These are phyloP conservation scores for Heterodera schachtii DNA, from an alignment of 1,140 invertebrate species.

Conservation along the genomic window DNA sequence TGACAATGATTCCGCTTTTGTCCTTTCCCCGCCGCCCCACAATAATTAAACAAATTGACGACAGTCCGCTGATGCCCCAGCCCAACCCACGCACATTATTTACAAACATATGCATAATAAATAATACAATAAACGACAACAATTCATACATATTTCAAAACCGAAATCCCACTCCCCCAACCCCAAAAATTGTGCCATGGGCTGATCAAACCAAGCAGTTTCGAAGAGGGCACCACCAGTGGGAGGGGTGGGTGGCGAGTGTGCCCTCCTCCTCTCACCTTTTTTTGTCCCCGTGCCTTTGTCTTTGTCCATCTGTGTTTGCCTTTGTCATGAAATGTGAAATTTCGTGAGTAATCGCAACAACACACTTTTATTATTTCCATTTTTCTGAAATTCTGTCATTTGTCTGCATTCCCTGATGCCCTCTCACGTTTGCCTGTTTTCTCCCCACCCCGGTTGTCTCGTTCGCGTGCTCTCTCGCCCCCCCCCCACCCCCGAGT, in stretches of 20 bases:
- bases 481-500: background rate
- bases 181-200: no score
- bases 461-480: background rate
- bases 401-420: background rate
- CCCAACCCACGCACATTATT: no score
- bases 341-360: background rate
- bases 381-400: background rate
- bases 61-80: background rate
- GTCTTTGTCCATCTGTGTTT: background rate
- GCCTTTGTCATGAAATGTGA: background rate
- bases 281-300: background rate
- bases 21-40: no score
- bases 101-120: no score
- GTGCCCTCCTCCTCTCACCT: no score
- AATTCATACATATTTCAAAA: slow-evolving; percentile 1
- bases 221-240: background rate
- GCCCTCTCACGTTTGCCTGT: background rate
- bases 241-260: no score
- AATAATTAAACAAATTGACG: background rate
- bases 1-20: no score
- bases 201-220: background rate
- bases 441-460: background rate
- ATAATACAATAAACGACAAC: no score
- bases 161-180: background rate
- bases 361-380: slow-evolving; percentile 2